A percentile compares a stretch with the other conserved stretches of the same genome.
These are phyloP conservation scores for Helicoverpa assulta DNA, from an alignment of 2,888 invertebrate species.

Conservation along the genomic window DNA sequence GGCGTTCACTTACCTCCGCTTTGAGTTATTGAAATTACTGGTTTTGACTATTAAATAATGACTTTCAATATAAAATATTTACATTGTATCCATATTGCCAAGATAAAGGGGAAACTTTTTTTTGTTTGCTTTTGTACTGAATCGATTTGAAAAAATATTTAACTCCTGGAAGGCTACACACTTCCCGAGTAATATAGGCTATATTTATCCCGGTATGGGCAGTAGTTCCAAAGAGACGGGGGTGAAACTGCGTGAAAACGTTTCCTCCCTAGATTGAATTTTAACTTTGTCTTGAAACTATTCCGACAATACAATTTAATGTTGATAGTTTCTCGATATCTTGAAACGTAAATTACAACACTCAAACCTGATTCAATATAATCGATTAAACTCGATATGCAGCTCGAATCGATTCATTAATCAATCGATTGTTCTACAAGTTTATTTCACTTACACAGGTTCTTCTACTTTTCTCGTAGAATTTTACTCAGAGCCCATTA, in stretches of 20 bases:
- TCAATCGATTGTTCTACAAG: constrained; percentile 2
- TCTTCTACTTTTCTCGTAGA: constrained; percentile 4
- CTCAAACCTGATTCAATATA: constrained; percentile 15
- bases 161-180: no score
- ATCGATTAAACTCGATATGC: constrained; percentile 8
- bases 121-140: no score
- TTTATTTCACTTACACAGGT: constrained; percentile 1
- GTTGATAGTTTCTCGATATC: neutral
- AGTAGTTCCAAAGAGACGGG: no score
- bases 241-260: no score
- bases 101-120: no score
- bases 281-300: neutral
- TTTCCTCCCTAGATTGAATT: no score
- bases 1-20: constrained; percentile 14
- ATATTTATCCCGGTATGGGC: no score
- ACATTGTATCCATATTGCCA: no score
- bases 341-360: neutral
- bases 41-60: constrained; percentile 13
- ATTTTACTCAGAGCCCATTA: constrained; percentile 30
- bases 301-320: neutral
- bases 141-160: no score
- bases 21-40: constrained; percentile 17
- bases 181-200: no score
- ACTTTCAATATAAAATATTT: neutral
- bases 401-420: constrained; percentile 6